Evolutionary conservation across 2,888 invertebrate genomes (phyloP), one percentile per base, ranked within the genome.

Genomic region (Calliphora vomitoria): DNA sequence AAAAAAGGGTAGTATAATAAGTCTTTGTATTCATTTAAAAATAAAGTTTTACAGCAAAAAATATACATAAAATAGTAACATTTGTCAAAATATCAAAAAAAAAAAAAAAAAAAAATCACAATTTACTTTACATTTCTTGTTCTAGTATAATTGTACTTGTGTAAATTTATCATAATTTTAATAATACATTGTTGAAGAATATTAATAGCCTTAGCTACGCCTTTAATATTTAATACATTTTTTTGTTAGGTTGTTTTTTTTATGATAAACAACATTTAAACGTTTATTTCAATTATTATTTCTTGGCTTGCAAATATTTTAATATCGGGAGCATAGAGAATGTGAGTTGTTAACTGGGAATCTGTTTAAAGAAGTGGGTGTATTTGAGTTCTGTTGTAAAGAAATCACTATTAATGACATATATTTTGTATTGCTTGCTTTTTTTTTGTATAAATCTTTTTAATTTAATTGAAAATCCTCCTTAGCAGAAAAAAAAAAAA

Each of bases 91-190:
- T 80, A 5, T 50, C 13, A 11, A 64, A 35, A 35, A 62, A 2
- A 68, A 41, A 35, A 18, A 62, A 60, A 60, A 11, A n/a, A 62
- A 31, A 35, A 66, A 20, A 13, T 50, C 13, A 13, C 6, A 58
- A 85, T 80, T 44, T 75, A 60, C 4, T 85, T 85, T 85, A 85
- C 85, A 85, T 25, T 18, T 80, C n/a, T 38, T 44, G 44, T 68
- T n/a, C 25, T 62, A 38, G 10, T n/a, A n/a, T 20, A 35, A 50
- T 69, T 62, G 50, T 69, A 60, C 31, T 83, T 10, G 58, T 53
- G 18, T 18, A 55, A 80, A 85, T 80, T 75, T 47, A 68, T 85
- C 75, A 85, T 62, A 44, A 44, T 41, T 75, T 62, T 62, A 68
- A 74, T 62, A 80, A 80, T 66, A 74, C 15, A 44, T 64, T 74